These are phyloP conservation scores for Atherinosoma microstoma DNA, from an alignment of 2,797 vertebrate species.

Conservation along the genomic window DNA sequence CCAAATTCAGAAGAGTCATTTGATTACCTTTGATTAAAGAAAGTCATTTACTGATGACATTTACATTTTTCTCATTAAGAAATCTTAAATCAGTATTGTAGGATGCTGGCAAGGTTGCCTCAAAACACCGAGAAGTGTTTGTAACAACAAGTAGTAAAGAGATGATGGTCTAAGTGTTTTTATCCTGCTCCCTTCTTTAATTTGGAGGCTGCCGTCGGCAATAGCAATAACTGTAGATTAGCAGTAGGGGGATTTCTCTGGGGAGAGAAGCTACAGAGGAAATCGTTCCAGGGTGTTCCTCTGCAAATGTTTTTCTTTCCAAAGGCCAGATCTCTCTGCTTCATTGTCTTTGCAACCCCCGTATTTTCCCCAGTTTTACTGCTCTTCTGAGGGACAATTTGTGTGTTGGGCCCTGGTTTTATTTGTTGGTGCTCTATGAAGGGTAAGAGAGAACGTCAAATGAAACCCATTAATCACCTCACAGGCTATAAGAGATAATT, in stretches of 20 bases:
- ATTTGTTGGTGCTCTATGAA: conserved; percentile 85
- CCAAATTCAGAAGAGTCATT: background rate
- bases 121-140: conserved; percentile 52
- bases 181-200: conserved; percentile 79
- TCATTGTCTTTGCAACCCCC: conserved; percentile 81
- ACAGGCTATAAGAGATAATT: conserved; percentile 86
- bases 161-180: conserved; percentile 77
- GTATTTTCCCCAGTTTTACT: conserved; percentile 81
- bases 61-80: conserved; percentile 14
- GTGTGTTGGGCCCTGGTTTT: conserved; percentile 83
- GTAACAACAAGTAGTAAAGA: conserved; percentile 59
- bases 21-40: background rate
- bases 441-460: conserved; percentile 84
- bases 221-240: conserved; percentile 89
- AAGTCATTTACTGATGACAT: background rate
- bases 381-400: conserved; percentile 89
- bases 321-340: conserved; percentile 83
- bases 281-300: conserved; percentile 79
- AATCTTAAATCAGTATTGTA: conserved; percentile 11
- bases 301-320: conserved; percentile 84
- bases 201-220: conserved; percentile 83
- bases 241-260: conserved; percentile 83
- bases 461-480: conserved; percentile 90
- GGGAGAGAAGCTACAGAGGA: conserved; percentile 77
- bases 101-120: conserved; percentile 6